Percentiles rank a stretch among this genome's conserved stretches.
Evolutionary conservation across 2,113 vertebrate species (phyloP).

Genomic region (Trichechus manatus): DNA sequence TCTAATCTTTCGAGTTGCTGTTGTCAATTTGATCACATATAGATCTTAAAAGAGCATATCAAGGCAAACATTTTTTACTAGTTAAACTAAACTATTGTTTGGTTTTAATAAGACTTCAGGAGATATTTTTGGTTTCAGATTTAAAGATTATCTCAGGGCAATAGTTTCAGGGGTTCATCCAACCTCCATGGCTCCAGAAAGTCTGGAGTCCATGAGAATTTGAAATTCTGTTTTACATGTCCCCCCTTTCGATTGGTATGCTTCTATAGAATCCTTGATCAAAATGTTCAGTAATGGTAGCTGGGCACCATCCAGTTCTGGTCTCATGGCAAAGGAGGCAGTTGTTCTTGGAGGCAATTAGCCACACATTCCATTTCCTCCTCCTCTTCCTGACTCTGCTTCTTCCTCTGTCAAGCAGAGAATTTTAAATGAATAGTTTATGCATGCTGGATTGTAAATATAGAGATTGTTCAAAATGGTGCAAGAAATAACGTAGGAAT

Average conservation of each 20-base stretch:
- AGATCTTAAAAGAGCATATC: too few relatives aligned
- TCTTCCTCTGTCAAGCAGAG: neutral
- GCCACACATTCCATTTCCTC: neutral
- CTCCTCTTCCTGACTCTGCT: neutral
- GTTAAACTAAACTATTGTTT: too few relatives aligned
- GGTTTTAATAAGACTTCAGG: too few relatives aligned
- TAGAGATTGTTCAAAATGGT: neutral
- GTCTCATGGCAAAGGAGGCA: neutral
- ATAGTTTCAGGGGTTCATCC: neutral
- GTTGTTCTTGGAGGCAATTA: neutral
- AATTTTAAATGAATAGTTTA: conserved; percentile 13
- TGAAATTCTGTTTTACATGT: neutral
- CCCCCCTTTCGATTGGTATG: neutral
- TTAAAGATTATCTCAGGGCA: neutral
- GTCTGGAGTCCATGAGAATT: neutral
- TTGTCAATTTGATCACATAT: too few relatives aligned
- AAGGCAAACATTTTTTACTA: too few relatives aligned
- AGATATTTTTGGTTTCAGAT: neutral
- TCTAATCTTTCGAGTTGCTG: too few relatives aligned
- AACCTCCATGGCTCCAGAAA: neutral
- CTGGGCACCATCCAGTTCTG: neutral
- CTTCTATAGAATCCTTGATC: neutral
- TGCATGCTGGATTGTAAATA: neutral
- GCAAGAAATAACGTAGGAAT: neutral
- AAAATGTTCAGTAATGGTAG: neutral